phyloP scores from a whole-genome alignment of 2,113 vertebrate species.

The Halichoeres trimaculatus region DNA sequence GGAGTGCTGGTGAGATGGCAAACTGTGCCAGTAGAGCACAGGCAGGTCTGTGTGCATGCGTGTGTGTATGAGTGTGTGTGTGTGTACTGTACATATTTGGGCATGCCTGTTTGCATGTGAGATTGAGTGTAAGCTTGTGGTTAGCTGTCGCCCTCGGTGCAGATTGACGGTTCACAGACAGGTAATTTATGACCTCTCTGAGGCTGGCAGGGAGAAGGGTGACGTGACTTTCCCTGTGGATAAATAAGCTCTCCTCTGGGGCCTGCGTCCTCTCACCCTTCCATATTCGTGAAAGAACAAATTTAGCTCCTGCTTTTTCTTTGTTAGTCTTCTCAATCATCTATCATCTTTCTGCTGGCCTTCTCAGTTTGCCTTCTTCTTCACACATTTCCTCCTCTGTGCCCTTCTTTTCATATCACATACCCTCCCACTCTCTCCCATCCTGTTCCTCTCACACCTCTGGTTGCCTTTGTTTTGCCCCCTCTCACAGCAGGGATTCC shows the following conservation, averaged over 20 bases:
- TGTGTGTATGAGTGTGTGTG: slow-evolving; percentile 10
- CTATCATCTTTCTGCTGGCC: slow-evolving; percentile 13
- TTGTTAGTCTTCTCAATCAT: slow-evolving; percentile 33
- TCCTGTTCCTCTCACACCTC: slow-evolving; percentile 18
- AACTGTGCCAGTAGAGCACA: slow-evolving; percentile 38
- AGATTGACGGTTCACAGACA: slow-evolving; percentile 79
- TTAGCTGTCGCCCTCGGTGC: slow-evolving; percentile 52
- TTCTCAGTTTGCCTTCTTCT: slow-evolving; percentile 6
- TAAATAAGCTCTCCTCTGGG: slow-evolving; percentile 74
- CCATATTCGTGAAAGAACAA: slow-evolving; percentile 63
- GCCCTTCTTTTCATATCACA: slow-evolving; percentile 6
- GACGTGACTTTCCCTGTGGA: slow-evolving; percentile 74
- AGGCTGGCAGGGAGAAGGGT: slow-evolving; percentile 67
- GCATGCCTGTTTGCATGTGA: slow-evolving; percentile 53
- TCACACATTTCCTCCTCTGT: neutral
- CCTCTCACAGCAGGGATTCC: slow-evolving; percentile 42
- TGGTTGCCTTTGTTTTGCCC: slow-evolving; percentile 44
- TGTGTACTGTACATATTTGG: slow-evolving; percentile 59
- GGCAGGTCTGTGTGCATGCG: neutral
- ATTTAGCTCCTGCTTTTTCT: slow-evolving; percentile 37
- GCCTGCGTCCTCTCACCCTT: slow-evolving; percentile 54
- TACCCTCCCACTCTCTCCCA: neutral
- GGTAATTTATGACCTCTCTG: slow-evolving; percentile 81
- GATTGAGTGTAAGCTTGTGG: slow-evolving; percentile 56
- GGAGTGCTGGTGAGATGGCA: slow-evolving; percentile 22